Evolutionary conservation across 2,797 vertebrate species (phyloP).

Genomic region (Leptatherina wallacei): DNA sequence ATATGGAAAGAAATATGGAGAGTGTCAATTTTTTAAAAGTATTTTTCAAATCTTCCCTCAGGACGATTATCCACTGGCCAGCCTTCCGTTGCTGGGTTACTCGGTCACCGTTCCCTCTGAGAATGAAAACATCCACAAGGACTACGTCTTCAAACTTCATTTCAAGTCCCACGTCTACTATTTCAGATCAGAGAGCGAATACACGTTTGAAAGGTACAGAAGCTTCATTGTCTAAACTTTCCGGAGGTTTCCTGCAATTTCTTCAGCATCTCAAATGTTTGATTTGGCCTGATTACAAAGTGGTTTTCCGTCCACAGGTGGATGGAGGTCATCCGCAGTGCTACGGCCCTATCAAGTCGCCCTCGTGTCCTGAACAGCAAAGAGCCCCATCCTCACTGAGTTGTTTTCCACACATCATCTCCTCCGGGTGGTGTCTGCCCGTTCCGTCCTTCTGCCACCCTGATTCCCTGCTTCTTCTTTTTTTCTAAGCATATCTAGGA

Average conservation of each 20-base stretch:
- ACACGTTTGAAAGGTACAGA: conserved; percentile 93
- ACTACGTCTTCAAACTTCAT: conserved; percentile 97
- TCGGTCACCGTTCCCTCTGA: conserved; percentile 93
- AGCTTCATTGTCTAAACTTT: background rate
- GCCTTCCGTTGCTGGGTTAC: conserved; percentile 95
- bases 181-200: conserved; percentile 97
- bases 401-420: conserved; percentile 25
- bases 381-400: conserved; percentile 89
- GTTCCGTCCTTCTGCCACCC: conserved; percentile 7
- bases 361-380: conserved; percentile 87
- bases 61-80: conserved; percentile 98
- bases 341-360: conserved; percentile 88
- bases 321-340: conserved; percentile 99
- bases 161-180: conserved; percentile 99
- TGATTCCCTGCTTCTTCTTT: conserved; percentile 51
- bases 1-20: background rate
- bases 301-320: conserved; percentile 82
- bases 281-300: background rate
- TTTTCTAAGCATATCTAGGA: conserved; percentile 74
- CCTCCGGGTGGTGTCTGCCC: conserved; percentile 46
- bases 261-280: background rate
- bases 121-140: conserved; percentile 97
- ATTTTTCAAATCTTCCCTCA: conserved; percentile 48
- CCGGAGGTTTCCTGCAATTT: background rate
- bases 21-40: background rate